These are phyloP conservation scores for Drosophila pseudoobscura DNA, from an alignment of 1,140 invertebrate species.

Conservation along the genomic window DNA sequence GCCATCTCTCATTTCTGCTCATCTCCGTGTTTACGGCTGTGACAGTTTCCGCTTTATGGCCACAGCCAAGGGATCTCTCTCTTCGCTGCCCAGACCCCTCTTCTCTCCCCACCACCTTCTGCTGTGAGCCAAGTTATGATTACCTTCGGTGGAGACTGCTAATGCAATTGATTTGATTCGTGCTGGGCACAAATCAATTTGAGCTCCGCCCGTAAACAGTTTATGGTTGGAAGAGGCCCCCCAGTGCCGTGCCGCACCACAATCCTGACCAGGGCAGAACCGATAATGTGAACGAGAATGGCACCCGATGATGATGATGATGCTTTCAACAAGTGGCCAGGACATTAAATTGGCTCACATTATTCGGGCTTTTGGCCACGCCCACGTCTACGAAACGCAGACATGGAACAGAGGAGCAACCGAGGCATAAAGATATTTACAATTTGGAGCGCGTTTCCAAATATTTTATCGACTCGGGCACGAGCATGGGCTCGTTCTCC, in stretches of 20 bases:
- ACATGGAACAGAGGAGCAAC: too few relatives aligned
- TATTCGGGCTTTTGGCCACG: constrained; percentile 37
- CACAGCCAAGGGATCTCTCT: background rate
- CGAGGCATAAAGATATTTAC: constrained; percentile 43
- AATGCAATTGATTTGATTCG: constrained; percentile 67
- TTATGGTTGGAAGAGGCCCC: constrained; percentile 44
- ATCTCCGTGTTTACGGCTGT: constrained; percentile 15
- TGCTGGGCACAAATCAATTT: constrained; percentile 69
- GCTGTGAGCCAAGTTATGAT: constrained; percentile 47
- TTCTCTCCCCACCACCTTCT: background rate
- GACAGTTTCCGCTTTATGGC: constrained; percentile 32
- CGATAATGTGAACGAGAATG: too few relatives aligned
- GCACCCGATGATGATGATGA: background rate
- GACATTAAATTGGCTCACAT: constrained; percentile 63
- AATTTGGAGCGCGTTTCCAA: constrained; percentile 53
- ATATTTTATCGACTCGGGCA: constrained; percentile 64
- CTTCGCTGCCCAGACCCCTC: background rate
- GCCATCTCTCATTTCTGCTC: constrained; percentile 23
- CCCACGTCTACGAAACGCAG: background rate
- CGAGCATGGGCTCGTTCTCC: background rate
- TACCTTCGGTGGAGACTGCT: constrained; percentile 24
- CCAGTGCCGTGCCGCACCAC: background rate
- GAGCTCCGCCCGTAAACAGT: constrained; percentile 56
- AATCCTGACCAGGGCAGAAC: too few relatives aligned
- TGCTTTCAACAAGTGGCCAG: constrained; percentile 68